phyloP scores from a whole-genome alignment of 2,797 vertebrate genomes.

The Luscinia megarhynchos region DNA sequence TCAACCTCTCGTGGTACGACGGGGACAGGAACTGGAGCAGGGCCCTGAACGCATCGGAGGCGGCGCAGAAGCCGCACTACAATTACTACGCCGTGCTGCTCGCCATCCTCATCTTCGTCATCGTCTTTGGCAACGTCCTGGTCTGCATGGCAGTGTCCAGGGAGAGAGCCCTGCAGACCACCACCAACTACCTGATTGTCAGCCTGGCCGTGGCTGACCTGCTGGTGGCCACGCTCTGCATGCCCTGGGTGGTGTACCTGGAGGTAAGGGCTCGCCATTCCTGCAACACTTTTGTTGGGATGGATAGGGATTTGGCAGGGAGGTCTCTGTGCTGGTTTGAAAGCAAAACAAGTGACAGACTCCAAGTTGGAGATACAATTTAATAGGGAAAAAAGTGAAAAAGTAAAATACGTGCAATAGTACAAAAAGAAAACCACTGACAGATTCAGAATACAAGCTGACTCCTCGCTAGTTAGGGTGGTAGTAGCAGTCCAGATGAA shows the following conservation, averaged over 20 bases:
- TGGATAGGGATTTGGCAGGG: too few species aligned
- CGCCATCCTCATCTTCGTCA: conserved; percentile 95
- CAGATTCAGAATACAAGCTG: too few species aligned
- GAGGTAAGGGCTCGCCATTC: conserved; percentile 78
- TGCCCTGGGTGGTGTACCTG: conserved; percentile 97
- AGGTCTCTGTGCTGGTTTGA: too few species aligned
- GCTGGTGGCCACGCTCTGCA: conserved; percentile 94
- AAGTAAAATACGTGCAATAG: too few species aligned
- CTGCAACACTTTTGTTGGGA: too few species aligned
- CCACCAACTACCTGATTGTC: conserved; percentile 98
- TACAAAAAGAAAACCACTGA: too few species aligned
- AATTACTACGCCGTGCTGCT: conserved; percentile 98
- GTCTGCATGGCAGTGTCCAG: conserved; percentile 97
- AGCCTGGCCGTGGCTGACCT: conserved; percentile 96
- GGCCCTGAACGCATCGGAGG: conserved; percentile 83
- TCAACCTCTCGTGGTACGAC: conserved; percentile 91
- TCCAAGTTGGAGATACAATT: too few species aligned
- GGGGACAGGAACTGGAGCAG: conserved; percentile 86
- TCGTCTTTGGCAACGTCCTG: conserved; percentile 96
- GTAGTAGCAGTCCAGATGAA: too few species aligned
- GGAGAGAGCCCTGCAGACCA: conserved; percentile 96
- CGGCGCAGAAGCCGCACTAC: conserved; percentile 83
- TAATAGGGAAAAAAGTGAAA: too few species aligned
- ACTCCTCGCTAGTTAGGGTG: too few species aligned
- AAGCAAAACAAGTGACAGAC: too few species aligned